These are phyloP conservation scores for Aphelenchoides besseyi DNA, from an alignment of 1,140 invertebrate genomes.

Conservation along the genomic window DNA sequence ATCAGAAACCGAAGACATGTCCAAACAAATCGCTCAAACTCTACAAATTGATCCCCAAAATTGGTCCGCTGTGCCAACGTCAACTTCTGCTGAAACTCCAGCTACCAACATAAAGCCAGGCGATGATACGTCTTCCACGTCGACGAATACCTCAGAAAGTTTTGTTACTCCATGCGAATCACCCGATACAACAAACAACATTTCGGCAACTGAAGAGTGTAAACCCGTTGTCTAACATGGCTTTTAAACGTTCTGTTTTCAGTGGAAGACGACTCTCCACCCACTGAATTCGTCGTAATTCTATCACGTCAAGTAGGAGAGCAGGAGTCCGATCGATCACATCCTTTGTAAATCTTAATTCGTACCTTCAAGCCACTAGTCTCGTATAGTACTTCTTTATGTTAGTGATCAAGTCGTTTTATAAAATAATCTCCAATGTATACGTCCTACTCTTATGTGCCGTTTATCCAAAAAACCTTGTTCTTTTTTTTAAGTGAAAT, in stretches of 20 bases:
- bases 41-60: not conserved
- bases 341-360: too few species aligned
- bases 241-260: not conserved
- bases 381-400: too few species aligned
- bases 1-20: not conserved
- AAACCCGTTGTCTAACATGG: not conserved
- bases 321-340: not conserved
- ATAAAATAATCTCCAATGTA: too few species aligned
- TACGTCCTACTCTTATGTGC: too few species aligned
- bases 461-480: too few species aligned
- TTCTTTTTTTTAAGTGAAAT: too few species aligned
- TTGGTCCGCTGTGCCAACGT: not conserved
- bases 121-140: not conserved
- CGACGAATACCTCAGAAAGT: not conserved
- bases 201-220: not conserved
- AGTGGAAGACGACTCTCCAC: conserved; percentile 13
- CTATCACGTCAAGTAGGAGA: too few species aligned
- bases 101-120: not conserved
- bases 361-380: too few species aligned
- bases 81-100: not conserved
- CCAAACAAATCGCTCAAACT: conserved; percentile 1
- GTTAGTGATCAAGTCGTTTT: too few species aligned
- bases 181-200: conserved; percentile 12
- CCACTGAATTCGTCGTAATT: not conserved
- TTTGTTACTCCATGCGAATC: conserved; percentile 17